These are phyloP conservation scores for Protaetia brevitarsis DNA, from an alignment of 1,140 invertebrate species.

Conservation along the genomic window DNA sequence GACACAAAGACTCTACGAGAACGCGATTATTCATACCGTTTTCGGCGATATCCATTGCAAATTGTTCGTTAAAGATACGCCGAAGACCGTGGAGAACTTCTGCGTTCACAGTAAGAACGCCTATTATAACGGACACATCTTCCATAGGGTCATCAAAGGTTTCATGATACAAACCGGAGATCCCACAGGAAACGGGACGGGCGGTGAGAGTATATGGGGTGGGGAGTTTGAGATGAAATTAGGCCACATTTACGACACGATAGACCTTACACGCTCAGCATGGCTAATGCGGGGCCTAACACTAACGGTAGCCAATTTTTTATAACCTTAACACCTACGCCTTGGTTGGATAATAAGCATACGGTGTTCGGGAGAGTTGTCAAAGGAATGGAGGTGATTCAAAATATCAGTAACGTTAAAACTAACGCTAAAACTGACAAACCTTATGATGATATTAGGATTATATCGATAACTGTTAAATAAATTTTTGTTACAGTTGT, in stretches of 20 bases:
- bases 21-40: constrained; percentile 89
- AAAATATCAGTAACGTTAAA: constrained; percentile 93
- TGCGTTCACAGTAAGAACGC: constrained; percentile 94
- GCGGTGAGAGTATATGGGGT: constrained; percentile 98
- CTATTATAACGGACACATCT: constrained; percentile 97
- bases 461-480: constrained; percentile 93
- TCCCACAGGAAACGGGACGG: constrained; percentile 93
- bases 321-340: constrained; percentile 93
- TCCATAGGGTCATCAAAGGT: constrained; percentile 96
- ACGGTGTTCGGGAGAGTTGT: constrained; percentile 96
- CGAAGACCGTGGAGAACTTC: constrained; percentile 97
- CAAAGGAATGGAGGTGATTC: constrained; percentile 98
- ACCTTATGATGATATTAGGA: constrained; percentile 94
- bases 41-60: constrained; percentile 92
- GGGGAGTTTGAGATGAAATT: constrained; percentile 99
- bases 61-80: constrained; percentile 91
- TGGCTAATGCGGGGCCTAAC: constrained; percentile 98
- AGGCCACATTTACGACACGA: constrained; percentile 87
- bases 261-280: constrained; percentile 94
- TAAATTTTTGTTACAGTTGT: too few relatives aligned
- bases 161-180: constrained; percentile 99
- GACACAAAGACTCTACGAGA: constrained; percentile 79
- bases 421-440: constrained; percentile 98
- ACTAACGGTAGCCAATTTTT: constrained; percentile 99
- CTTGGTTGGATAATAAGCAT: constrained; percentile 99